Conservation (phyloP, 2,113 vertebrate species). For the Odobenus rosmarus region DNA sequence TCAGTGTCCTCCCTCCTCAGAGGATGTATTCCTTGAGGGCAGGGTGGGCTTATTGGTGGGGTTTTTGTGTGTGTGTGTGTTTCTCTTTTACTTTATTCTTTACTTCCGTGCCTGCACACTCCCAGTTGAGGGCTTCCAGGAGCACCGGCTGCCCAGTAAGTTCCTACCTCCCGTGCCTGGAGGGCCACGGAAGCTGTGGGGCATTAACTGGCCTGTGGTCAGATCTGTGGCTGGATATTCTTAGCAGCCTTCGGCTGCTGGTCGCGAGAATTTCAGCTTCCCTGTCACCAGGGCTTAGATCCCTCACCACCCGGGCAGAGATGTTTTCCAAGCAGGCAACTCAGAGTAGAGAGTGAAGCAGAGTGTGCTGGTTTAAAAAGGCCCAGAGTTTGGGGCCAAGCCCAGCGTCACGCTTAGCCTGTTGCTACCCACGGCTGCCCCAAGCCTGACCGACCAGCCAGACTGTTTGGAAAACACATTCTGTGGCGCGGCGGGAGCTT, state of each 20-base stretch:
- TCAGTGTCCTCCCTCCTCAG: not conserved
- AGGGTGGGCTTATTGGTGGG: not conserved
- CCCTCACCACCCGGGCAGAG: not conserved
- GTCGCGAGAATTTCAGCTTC: constrained; percentile 40
- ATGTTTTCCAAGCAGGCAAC: constrained; percentile 40
- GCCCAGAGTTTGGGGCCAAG: constrained; percentile 35
- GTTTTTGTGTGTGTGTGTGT: not conserved
- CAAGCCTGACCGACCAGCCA: constrained; percentile 7
- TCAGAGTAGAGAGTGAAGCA: not conserved
- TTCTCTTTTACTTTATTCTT: not conserved
- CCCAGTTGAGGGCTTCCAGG: not conserved
- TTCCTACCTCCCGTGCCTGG: not conserved
- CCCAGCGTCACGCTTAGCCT: constrained; percentile 51
- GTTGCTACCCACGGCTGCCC: constrained; percentile 35
- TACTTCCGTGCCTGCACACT: not conserved
- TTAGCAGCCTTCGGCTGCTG: constrained; percentile 59
- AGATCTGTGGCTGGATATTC: constrained; percentile 59
- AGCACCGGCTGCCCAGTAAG: not conserved
- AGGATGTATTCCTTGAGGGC: not conserved
- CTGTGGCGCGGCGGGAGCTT: not conserved
- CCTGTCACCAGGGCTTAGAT: constrained; percentile 62
- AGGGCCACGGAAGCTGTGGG: constrained; percentile 34
- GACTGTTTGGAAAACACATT: constrained; percentile 58
- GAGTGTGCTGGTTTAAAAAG: not conserved
- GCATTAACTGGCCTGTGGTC: constrained; percentile 68